phyloP scores from a whole-genome alignment of 2,797 vertebrate genomes.

The Numenius phaeopus region DNA sequence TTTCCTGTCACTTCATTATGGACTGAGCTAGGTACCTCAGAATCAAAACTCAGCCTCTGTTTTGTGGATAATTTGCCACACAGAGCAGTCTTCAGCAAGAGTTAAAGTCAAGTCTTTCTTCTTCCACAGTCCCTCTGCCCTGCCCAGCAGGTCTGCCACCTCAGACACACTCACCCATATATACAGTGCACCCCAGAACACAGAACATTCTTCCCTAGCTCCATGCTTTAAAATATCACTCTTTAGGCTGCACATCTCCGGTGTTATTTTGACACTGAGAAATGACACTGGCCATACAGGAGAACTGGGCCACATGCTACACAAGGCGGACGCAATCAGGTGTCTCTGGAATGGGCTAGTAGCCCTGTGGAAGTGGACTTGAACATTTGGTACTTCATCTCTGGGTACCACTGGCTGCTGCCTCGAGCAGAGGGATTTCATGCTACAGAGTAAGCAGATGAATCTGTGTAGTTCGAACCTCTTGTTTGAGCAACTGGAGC shows the following conservation, averaged over 20 bases:
- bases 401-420: not conserved
- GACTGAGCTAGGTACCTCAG: not conserved
- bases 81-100: not conserved
- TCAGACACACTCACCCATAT: not conserved
- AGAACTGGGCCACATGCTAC: not conserved
- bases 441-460: not conserved
- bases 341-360: not conserved
- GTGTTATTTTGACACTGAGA: not conserved
- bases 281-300: not conserved
- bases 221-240: not conserved
- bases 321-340: not conserved
- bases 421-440: not conserved
- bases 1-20: not conserved
- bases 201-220: not conserved
- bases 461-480: fast-evolving
- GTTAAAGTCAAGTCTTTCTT: not conserved
- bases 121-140: not conserved
- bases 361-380: not conserved
- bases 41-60: not conserved
- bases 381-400: not conserved
- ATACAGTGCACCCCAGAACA: not conserved
- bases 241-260: not conserved
- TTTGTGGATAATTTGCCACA: not conserved
- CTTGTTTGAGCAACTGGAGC: not conserved
- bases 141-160: not conserved